These are phyloP conservation scores for Harpalus rubripes DNA, from an alignment of 2,888 invertebrate genomes.

Conservation along the genomic window DNA sequence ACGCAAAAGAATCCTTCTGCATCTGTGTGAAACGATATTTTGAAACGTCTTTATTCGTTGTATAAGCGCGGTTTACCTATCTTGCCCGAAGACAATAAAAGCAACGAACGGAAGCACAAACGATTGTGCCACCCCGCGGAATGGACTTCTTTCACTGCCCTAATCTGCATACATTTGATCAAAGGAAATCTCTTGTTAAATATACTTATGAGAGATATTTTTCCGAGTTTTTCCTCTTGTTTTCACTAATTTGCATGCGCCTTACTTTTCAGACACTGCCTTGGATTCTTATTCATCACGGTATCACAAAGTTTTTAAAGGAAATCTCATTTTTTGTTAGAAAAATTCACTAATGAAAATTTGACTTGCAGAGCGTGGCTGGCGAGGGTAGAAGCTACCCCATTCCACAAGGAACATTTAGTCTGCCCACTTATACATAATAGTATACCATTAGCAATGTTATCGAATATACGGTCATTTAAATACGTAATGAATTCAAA, in stretches of 20 bases:
- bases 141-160: conserved; percentile 59
- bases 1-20: no score
- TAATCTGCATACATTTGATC: conserved; percentile 75
- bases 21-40: background rate
- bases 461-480: conserved; percentile 75
- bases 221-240: conserved; percentile 72
- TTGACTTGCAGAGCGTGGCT: conserved; percentile 73
- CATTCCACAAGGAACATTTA: conserved; percentile 50
- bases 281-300: conserved; percentile 73
- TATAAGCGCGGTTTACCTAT: conserved; percentile 17
- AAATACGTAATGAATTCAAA: conserved; percentile 75
- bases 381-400: background rate
- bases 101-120: conserved; percentile 1
- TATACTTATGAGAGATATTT: conserved; percentile 70
- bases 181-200: conserved; percentile 75
- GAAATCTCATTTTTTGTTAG: conserved; percentile 71
- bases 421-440: conserved; percentile 73
- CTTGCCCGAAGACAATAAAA: conserved; percentile 25
- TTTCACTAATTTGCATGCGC: conserved; percentile 73
- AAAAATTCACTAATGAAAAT: conserved; percentile 74
- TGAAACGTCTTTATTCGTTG: conserved; percentile 23
- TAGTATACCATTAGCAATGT: conserved; percentile 74
- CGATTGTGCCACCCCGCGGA: conserved; percentile 13
- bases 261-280: conserved; percentile 70
- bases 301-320: conserved; percentile 71